These are phyloP conservation scores for Achroia grisella DNA, from an alignment of 1,140 invertebrate species.

Conservation along the genomic window DNA sequence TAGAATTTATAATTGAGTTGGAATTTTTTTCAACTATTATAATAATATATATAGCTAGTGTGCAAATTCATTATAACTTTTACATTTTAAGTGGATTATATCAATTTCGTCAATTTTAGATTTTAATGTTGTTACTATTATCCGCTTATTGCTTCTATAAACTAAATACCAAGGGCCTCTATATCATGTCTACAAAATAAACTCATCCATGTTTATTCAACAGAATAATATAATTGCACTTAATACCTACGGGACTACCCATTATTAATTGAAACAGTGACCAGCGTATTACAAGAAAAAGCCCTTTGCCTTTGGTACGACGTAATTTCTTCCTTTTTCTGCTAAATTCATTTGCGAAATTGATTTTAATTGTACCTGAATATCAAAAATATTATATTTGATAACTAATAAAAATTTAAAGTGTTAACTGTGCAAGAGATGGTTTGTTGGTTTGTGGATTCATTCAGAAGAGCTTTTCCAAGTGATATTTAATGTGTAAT, in stretches of 20 bases:
- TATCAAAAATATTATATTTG: slow-evolving; percentile 12
- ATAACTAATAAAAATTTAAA: slow-evolving; percentile 32
- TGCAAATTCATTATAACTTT: slow-evolving; percentile 43
- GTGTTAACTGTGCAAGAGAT: slow-evolving; percentile 56
- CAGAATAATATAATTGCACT: too few species aligned
- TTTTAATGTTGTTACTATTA: slow-evolving; percentile 58
- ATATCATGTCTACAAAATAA: neutral
- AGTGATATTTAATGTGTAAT: slow-evolving; percentile 55
- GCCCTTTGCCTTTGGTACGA: neutral
- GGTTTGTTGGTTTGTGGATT: slow-evolving; percentile 30
- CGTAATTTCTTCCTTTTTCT: neutral
- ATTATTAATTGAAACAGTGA: neutral
- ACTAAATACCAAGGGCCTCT: neutral
- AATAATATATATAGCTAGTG: slow-evolving; percentile 45
- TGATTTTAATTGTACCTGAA: slow-evolving; percentile 17
- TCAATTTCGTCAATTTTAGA: slow-evolving; percentile 73
- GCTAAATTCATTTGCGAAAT: slow-evolving; percentile 8
- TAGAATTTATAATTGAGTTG: slow-evolving; percentile 23
- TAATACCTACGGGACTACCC: neutral
- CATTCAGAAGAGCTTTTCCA: slow-evolving; percentile 42
- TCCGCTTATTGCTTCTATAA: slow-evolving; percentile 32
- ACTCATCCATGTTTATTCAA: too few species aligned
- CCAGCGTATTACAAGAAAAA: neutral
- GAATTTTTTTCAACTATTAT: slow-evolving; percentile 23
- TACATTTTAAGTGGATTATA: slow-evolving; percentile 67